A percentile compares a stretch with the other conserved stretches of the same genome.
Conservation (phyloP, 1,140 invertebrate genomes). For the Drosophila jambulina region DNA sequence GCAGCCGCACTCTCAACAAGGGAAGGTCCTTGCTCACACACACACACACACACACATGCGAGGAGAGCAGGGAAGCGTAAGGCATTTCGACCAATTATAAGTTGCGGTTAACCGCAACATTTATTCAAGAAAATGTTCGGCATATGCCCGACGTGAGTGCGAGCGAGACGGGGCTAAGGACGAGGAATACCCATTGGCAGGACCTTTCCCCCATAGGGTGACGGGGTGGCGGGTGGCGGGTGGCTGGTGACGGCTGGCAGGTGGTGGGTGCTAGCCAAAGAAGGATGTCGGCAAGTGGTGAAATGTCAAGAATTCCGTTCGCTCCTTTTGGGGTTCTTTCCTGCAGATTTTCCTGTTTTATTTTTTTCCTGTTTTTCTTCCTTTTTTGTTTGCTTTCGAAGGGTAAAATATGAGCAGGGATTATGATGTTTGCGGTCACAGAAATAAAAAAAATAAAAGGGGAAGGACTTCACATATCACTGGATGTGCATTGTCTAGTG, state of each 20-base stretch:
- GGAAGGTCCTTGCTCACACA: slow-evolving; percentile 43
- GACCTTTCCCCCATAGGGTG: slow-evolving; percentile 2
- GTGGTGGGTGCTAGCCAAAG: slow-evolving; percentile 18
- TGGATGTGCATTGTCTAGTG: background rate
- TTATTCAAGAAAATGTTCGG: slow-evolving; percentile 84
- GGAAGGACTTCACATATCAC: no score
- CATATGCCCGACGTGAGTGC: slow-evolving; percentile 51
- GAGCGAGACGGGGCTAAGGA: slow-evolving; percentile 42
- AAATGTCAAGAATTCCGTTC: slow-evolving; percentile 39
- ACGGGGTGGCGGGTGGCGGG: slow-evolving; percentile 11
- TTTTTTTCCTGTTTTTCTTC: background rate
- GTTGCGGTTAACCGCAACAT: slow-evolving; percentile 85
- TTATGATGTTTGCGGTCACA: slow-evolving; percentile 25
- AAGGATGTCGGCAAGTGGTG: slow-evolving; percentile 28
- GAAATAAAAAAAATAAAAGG: background rate
- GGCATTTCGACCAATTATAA: slow-evolving; percentile 85
- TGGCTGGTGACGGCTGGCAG: background rate
- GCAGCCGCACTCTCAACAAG: slow-evolving; percentile 40
- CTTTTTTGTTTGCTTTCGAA: slow-evolving; percentile 5
- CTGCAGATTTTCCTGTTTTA: slow-evolving; percentile 5
- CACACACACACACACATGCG: slow-evolving; percentile 17
- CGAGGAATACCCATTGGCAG: slow-evolving; percentile 39
- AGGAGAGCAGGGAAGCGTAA: slow-evolving; percentile 59
- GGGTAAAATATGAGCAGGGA: slow-evolving; percentile 20
- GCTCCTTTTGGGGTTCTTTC: slow-evolving; percentile 25